Evolutionary conservation across 2,888 invertebrate species (phyloP), one percentile per base, ranked within the genome.

Genomic region (Ophion costatus): DNA sequence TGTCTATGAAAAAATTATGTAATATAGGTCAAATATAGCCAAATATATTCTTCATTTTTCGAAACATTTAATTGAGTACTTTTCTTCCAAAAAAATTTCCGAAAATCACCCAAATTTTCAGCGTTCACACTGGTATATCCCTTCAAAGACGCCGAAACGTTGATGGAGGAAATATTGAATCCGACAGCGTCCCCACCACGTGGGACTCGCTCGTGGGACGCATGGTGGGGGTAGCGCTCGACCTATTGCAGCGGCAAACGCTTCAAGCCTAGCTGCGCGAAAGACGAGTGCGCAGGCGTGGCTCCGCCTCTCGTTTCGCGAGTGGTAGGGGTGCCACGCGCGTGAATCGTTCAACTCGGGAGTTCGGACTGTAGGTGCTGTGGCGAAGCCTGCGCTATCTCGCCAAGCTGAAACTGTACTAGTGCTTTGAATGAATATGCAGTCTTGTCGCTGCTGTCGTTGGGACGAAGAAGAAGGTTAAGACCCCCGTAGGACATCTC

Each of bases 341-440:
- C 14, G 2, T 66, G 6, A 45, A 38, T 24, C 17, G 64, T 20
- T 71, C 20, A 6, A 79, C 3, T 20, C 24, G 63, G 20, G 64
- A 64, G 20, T 17, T 22, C 57, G 56, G 63, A 79, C 79, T 71
- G 29, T 79, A 79, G 71, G 11, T 63, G 42, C n/a, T 24, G n/a
- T 3, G 4, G 29, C 24, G 67, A 56, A 70, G 29, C 22, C 70
- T 51, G 57, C 38, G 73, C 42, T 82, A 78, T 75, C 61, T 74
- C 63, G 57, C 33, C 59, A 22, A 69, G 74, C 45, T 57, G 82
- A 79, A 79, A 82, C 82, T 82, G 84, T 84, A 80, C 73, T 59
- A 74, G 81, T 75, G 80, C 73, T 57, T 76, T 45, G 61, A 59
- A 73, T 81, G 73, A 81, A 74, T 71, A 74, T 71, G 77, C 73